These are phyloP conservation scores for Drosophila bocki DNA, from an alignment of 1,140 invertebrate genomes.

Conservation along the genomic window DNA sequence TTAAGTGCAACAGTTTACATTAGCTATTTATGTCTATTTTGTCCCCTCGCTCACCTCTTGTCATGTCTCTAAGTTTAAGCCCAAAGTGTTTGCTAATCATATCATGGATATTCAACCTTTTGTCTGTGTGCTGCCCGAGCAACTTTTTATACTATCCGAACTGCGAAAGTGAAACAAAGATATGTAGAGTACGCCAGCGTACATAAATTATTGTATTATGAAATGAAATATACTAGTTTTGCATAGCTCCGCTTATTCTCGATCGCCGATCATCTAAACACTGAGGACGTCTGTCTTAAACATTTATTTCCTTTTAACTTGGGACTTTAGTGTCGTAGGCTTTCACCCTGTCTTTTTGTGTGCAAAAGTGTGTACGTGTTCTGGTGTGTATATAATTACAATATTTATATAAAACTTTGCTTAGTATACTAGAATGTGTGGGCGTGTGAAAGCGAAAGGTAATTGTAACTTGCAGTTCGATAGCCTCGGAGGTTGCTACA, in stretches of 20 bases:
- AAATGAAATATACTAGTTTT: constrained; percentile 80
- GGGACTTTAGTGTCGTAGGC: constrained; percentile 66
- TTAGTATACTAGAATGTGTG: constrained; percentile 81
- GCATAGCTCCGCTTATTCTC: constrained; percentile 53
- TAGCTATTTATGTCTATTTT: constrained; percentile 68
- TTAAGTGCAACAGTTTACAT: constrained; percentile 68
- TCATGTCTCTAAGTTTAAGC: constrained; percentile 66
- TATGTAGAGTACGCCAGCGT: constrained; percentile 73
- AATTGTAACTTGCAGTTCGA: constrained; percentile 41
- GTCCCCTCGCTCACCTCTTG: constrained; percentile 37
- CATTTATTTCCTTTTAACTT: constrained; percentile 65
- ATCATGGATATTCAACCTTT: constrained; percentile 59
- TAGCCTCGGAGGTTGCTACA: constrained; percentile 69
- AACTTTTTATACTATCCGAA: constrained; percentile 58
- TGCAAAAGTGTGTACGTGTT: constrained; percentile 68
- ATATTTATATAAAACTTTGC: constrained; percentile 73
- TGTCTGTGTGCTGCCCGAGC: constrained; percentile 46
- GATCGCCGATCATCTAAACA: constrained; percentile 13
- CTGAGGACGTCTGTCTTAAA: constrained; percentile 32
- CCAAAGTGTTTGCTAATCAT: constrained; percentile 75
- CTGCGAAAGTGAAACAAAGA: constrained; percentile 60
- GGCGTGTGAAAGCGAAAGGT: constrained; percentile 48
- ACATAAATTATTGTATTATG: constrained; percentile 80
- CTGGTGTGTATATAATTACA: constrained; percentile 78
- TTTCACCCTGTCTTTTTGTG: constrained; percentile 81